These are phyloP conservation scores for Zaprionus tsacasi DNA, from an alignment of 1,140 invertebrate species.

Conservation along the genomic window DNA sequence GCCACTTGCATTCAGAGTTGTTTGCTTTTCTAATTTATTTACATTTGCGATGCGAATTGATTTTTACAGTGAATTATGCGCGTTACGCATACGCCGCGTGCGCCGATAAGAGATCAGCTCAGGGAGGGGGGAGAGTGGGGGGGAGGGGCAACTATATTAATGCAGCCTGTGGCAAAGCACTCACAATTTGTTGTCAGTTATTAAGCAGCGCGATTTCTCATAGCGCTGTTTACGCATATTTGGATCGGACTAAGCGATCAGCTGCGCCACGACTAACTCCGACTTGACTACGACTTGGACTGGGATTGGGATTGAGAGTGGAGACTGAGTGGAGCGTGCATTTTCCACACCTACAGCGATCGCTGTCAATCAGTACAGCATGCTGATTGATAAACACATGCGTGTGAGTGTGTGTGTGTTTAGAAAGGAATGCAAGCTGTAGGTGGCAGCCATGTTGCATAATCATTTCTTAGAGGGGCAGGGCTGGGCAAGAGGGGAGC, in stretches of 20 bases:
- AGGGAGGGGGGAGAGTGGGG: neutral
- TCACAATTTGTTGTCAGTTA: slow-evolving; percentile 71
- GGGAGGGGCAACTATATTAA: neutral
- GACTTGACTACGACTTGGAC: neutral
- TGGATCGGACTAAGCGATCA: slow-evolving; percentile 42
- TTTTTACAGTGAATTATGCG: slow-evolving; percentile 51
- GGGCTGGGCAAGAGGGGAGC: neutral
- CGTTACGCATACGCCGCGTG: slow-evolving; percentile 70
- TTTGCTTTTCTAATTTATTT: slow-evolving; percentile 61
- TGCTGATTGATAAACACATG: slow-evolving; percentile 73
- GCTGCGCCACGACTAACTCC: slow-evolving; percentile 23
- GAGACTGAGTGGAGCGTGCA: neutral
- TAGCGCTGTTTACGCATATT: slow-evolving; percentile 34
- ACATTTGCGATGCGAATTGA: slow-evolving; percentile 61
- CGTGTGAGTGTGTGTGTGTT: slow-evolving; percentile 59
- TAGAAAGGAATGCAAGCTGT: slow-evolving; percentile 63
- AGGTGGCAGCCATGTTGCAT: slow-evolving; percentile 34
- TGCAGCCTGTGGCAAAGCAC: slow-evolving; percentile 20
- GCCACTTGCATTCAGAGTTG: slow-evolving; percentile 15
- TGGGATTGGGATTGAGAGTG: neutral
- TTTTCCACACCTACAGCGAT: slow-evolving; percentile 74
- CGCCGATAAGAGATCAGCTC: slow-evolving; percentile 72
- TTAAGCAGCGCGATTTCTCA: slow-evolving; percentile 72
- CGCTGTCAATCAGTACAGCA: slow-evolving; percentile 66
- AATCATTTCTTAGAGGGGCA: neutral